Evolutionary conservation across 2,888 invertebrate genomes (phyloP).

Genomic region (Pheosia tremula): DNA sequence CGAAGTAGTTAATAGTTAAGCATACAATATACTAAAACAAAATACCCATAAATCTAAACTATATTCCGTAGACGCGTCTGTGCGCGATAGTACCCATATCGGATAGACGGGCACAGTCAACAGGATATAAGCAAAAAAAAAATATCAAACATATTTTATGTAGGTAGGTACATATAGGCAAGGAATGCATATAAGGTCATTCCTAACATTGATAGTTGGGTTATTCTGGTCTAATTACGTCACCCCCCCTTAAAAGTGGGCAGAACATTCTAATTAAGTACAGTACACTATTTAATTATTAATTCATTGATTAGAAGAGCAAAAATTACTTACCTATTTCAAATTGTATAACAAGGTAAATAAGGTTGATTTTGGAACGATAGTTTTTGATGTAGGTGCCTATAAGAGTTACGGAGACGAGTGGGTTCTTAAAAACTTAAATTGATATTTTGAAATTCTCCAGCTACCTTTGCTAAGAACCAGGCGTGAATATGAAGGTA

Average conservation of each 20-base stretch:
- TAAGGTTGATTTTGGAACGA: not conserved
- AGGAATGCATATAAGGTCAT: constrained; percentile 1
- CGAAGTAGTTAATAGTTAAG: no score
- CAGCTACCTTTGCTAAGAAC: no score
- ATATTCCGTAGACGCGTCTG: not conserved
- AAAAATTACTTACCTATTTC: not conserved
- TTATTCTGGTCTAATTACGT: not conserved
- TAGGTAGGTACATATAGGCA: not conserved
- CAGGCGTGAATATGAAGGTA: no score
- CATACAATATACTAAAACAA: no score
- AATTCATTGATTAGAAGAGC: not conserved
- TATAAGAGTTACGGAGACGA: no score
- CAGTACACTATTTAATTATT: not conserved
- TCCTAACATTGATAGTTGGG: not conserved
- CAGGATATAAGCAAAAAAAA: constrained; percentile 3
- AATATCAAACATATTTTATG: not conserved
- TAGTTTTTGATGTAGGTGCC: not conserved
- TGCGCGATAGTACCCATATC: not conserved
- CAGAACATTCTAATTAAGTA: not conserved
- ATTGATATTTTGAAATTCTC: no score
- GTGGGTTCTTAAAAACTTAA: no score
- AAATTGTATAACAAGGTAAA: not conserved
- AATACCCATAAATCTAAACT: not conserved
- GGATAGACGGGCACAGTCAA: not conserved
- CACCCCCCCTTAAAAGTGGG: not conserved